Base-by-base conservation (phyloP, 2,888 invertebrate species). In the Leptarthrus brevirostris region DNA sequence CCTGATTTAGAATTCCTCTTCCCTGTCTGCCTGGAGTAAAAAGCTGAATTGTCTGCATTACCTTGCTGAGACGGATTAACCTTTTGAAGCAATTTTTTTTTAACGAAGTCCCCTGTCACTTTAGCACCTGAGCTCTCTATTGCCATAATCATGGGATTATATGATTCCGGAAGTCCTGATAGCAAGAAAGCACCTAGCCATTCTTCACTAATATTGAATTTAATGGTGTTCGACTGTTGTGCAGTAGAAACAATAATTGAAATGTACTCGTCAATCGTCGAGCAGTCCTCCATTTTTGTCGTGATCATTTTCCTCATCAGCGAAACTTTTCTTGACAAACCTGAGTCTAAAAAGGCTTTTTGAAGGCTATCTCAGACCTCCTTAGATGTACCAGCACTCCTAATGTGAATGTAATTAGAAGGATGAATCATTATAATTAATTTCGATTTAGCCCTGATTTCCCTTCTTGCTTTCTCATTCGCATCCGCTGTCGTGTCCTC, bases 181-280 rank as follows among this genome's bases (percentile, higher is more conserved):
- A 82, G 73, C 52, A 82, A 73, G 3, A 82, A 73, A 2, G 80
- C 78, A 5, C 79, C 80, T 3, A 82, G 70, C 79, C 80, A 81
- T 34, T 79, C 76, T 6, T 77, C 75, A 2, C 34, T 52, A 20
- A 76, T 69, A 8, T 24, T 40, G 24, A 81, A 77, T 6, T 79
- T 77, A 4, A 80, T 77, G 8, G 69, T 77, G 8, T 73, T 77
- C 12, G 81, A 64, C 75, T 81, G 79, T 18, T 81, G 78, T 0
- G 80, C 79, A 14, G 79, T 80, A 3, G 75, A 75, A 2, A 81
- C 77, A 6, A 81, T 79, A 22, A 75, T 74, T 24, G 77, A 79
- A 0, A 82, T 79, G 47, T 81, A 81, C 47, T 80, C 77, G 61
- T 80, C 79, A 18, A 81, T 76, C 3, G 78, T 77, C 3, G 75